phyloP scores from a whole-genome alignment of 2,888 invertebrate species.

The Pachycephus smyrnensis region DNA sequence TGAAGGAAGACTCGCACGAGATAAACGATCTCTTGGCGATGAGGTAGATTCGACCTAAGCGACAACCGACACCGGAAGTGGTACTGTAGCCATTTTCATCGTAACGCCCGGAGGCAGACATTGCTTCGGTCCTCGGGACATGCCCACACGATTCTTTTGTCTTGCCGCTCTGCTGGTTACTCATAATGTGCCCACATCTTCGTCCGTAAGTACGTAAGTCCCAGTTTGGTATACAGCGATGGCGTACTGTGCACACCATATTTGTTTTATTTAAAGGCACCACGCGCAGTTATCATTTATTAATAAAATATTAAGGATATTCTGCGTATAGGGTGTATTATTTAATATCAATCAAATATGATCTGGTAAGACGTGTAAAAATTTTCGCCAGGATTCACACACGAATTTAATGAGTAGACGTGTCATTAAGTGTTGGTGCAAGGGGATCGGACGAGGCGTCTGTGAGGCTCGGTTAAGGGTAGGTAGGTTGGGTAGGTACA shows the following conservation, averaged over 20 bases:
- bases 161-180: constrained; percentile 49
- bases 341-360: background rate
- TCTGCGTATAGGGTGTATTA: accelerated
- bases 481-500: constrained; percentile 25
- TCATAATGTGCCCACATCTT: constrained; percentile 13
- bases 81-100: constrained; percentile 38
- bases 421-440: constrained; percentile 54
- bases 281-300: background rate
- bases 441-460: constrained; percentile 22
- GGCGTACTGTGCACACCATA: background rate
- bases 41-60: background rate
- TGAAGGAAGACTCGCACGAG: constrained; percentile 1
- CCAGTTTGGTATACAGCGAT: background rate
- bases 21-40: background rate
- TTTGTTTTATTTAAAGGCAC: background rate
- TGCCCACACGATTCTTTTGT: constrained; percentile 50
- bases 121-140: constrained; percentile 30
- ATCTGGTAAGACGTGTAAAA: background rate
- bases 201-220: background rate
- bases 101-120: constrained; percentile 21
- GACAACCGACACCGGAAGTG: constrained; percentile 38
- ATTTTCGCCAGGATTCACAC: constrained; percentile 26
- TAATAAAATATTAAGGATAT: background rate
- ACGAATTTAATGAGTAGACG: constrained; percentile 61
- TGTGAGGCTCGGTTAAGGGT: constrained; percentile 8